Conservation (phyloP, 2,113 vertebrate genomes). For the Micronycteris hirsuta region DNA sequence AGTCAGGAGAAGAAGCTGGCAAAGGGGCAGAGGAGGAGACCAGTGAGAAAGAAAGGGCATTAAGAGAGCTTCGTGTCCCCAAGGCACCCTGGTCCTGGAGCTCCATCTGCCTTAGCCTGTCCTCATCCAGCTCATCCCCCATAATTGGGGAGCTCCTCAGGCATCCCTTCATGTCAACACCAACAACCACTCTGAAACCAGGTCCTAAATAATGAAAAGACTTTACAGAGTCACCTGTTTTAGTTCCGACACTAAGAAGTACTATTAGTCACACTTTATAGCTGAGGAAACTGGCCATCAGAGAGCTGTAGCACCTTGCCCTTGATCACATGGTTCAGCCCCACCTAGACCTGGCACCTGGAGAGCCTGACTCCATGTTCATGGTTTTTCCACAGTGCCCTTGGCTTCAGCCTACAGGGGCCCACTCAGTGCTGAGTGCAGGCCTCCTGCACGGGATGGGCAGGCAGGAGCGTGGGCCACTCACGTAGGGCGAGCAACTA, state of each 20-base stretch:
- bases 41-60: too few relatives aligned
- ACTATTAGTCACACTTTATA: neutral
- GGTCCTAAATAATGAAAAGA: neutral
- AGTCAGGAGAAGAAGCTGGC: neutral
- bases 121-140: neutral
- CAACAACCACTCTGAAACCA: too few relatives aligned
- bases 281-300: neutral
- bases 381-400: neutral
- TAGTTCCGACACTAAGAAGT: neutral
- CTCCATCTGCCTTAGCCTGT: neutral
- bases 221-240: neutral
- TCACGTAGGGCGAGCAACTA: neutral
- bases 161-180: rapidly evolving
- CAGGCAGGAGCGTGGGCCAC: neutral
- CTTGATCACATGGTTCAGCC: rapidly evolving
- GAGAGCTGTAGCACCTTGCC: neutral
- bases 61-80: neutral
- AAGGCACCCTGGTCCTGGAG: neutral
- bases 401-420: neutral
- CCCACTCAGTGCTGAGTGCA: neutral
- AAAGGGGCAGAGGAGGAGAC: neutral
- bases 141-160: neutral
- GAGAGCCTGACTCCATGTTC: neutral
- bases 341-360: neutral
- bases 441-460: neutral